Evolutionary conservation across 2,888 invertebrate species (phyloP), one percentile per base, ranked within the genome.

Genomic region (Acronicta aceris): DNA sequence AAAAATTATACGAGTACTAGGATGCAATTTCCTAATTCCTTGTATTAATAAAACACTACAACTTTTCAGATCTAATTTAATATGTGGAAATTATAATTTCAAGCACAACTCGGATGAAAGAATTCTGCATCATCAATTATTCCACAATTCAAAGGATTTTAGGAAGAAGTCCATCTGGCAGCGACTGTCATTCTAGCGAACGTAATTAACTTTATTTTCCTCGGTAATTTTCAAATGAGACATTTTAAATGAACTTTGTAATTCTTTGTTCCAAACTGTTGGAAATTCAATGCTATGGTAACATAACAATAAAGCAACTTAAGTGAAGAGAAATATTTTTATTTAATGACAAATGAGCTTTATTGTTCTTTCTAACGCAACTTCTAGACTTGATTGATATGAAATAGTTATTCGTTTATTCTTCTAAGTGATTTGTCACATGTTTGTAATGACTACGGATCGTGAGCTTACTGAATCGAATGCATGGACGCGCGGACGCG

Each of bases 181-280:
- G 80, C 69, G 73, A 73, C 85, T 89, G 89, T 89, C 88, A 89
- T 85, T 87, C 85, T 69, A 78, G 75, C 59, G 78, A 86, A 87
- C 80, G 81, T 85, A 90, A 92, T 91, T 90, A 91, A 90, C 88
- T 89, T 89, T 86, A 81, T 87, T 89, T 88, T 87, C 81, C 76
- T 81, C 81, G 71, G 74, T 74, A 82, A 83, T 33, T 82, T 86
- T 82, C 81, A 85, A 87, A 83, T 80, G 68, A 71, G 77, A 81
- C 84, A 85, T 86, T 85, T 82, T 82, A 84, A 89, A 89, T 86
- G 79, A 85, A 85, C 84, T 86, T 83, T 50, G 77, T 78, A 82
- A 83, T 73, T 72, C 47, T 67, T 76, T 66, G 41, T 43, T 56
- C 10, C 12, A 15, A 50, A 27, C 27, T 40, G 27, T 53, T 51